These are phyloP conservation scores for Halictus ligatus DNA, from an alignment of 2,888 invertebrate genomes.

Conservation along the genomic window DNA sequence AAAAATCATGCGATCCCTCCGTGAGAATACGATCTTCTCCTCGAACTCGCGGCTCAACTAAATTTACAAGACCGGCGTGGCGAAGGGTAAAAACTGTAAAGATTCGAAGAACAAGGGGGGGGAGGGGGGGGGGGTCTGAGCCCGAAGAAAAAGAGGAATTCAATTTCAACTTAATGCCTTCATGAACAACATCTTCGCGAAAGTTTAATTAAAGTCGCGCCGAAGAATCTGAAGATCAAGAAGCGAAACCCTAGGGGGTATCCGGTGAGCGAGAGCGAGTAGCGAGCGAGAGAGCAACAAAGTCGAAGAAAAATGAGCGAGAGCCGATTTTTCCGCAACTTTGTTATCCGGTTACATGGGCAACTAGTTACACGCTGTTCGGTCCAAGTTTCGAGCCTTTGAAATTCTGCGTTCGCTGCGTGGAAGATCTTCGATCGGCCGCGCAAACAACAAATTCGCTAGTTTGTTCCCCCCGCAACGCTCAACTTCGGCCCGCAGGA, in stretches of 20 bases:
- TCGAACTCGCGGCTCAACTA: conserved; percentile 19
- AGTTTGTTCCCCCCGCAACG: neutral
- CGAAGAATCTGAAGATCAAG: conserved; percentile 32
- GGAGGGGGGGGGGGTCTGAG: neutral
- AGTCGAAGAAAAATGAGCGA: neutral
- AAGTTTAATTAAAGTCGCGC: conserved; percentile 51
- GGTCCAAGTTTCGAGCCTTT: neutral
- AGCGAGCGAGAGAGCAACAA: neutral
- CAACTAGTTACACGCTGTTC: conserved; percentile 13
- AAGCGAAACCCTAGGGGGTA: conserved; percentile 32
- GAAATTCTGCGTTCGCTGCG: conserved; percentile 1
- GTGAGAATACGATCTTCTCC: neutral
- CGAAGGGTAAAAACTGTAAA: conserved; percentile 7
- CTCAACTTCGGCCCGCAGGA: neutral
- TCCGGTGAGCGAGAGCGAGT: conserved; percentile 2
- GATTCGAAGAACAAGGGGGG: conserved; percentile 8
- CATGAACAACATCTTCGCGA: conserved; percentile 34
- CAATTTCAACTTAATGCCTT: conserved; percentile 50
- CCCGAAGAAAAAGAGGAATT: conserved; percentile 51
- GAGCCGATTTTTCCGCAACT: conserved; percentile 1
- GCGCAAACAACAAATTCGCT: neutral
- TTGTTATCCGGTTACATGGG: conserved; percentile 8
- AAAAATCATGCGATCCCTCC: neutral
- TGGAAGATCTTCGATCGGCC: neutral
- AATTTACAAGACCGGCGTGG: conserved; percentile 25